Conservation (phyloP, 1,140 invertebrate genomes). For the Holcopasites calliopsidis region DNA sequence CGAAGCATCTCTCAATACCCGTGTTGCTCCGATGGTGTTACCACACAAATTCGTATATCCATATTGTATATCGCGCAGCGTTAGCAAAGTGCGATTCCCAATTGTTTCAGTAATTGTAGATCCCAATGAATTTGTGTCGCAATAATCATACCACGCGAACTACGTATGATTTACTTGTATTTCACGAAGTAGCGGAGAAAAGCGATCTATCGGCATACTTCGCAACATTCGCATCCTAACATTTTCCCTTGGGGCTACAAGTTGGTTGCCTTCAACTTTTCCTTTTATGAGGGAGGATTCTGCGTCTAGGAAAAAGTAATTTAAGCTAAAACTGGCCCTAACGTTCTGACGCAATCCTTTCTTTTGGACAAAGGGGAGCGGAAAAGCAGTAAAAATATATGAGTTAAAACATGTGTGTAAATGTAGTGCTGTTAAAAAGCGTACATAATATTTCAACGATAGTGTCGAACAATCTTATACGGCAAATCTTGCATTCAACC, state of each 20-base stretch:
- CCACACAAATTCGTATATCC: constrained; percentile 16
- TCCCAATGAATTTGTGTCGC: background rate
- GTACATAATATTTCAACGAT: background rate
- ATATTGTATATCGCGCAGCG: background rate
- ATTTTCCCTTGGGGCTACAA: background rate
- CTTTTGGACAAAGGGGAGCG: no score
- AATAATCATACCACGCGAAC: background rate
- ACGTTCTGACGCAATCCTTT: background rate
- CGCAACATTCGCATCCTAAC: background rate
- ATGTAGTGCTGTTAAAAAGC: background rate
- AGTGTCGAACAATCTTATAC: background rate
- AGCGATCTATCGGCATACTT: background rate
- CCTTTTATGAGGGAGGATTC: constrained; percentile 5
- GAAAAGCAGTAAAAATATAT: no score
- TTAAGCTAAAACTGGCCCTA: background rate
- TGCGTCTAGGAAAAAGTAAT: background rate
- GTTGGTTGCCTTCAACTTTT: constrained; percentile 7
- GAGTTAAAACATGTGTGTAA: no score
- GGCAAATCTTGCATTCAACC: background rate
- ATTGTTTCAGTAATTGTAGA: background rate
- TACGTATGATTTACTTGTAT: background rate
- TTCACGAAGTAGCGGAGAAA: background rate
- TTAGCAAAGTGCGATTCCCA: constrained; percentile 1
- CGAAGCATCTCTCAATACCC: background rate
- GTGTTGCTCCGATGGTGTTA: background rate